Conservation (phyloP, 2,113 vertebrate genomes). For the Albula goreensis region DNA sequence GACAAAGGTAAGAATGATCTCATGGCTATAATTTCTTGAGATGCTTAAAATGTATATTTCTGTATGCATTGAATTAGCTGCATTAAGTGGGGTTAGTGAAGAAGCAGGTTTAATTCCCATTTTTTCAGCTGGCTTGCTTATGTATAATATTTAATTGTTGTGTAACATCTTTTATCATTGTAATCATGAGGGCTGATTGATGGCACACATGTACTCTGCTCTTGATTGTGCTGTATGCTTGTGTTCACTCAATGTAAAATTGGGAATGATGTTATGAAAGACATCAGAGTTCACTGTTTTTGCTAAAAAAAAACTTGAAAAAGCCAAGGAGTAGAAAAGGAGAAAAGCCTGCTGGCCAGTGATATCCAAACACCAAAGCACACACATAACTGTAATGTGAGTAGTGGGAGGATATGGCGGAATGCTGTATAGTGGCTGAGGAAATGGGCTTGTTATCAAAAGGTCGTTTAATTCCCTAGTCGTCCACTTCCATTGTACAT, state of each 20-base stretch:
- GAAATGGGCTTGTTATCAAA: background rate
- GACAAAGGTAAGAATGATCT: background rate
- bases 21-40: background rate
- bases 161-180: background rate
- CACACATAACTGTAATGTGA: background rate
- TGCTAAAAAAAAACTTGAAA: background rate
- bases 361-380: background rate
- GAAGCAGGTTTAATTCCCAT: background rate
- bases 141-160: background rate
- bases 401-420: background rate
- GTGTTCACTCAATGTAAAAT: background rate
- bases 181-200: background rate
- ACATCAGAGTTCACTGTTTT: background rate
- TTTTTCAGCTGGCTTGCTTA: background rate
- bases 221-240: too few relatives aligned
- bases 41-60: background rate
- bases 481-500: background rate
- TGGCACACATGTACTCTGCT: background rate
- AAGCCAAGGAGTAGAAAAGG: background rate
- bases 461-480: background rate
- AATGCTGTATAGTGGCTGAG: background rate
- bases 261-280: background rate
- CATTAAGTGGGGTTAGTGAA: too few relatives aligned
- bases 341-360: background rate
- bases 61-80: background rate